A percentile compares a stretch with the other conserved stretches of the same genome.
Conservation (phyloP, 1,140 invertebrate genomes). For the Sycophila sp. region DNA sequence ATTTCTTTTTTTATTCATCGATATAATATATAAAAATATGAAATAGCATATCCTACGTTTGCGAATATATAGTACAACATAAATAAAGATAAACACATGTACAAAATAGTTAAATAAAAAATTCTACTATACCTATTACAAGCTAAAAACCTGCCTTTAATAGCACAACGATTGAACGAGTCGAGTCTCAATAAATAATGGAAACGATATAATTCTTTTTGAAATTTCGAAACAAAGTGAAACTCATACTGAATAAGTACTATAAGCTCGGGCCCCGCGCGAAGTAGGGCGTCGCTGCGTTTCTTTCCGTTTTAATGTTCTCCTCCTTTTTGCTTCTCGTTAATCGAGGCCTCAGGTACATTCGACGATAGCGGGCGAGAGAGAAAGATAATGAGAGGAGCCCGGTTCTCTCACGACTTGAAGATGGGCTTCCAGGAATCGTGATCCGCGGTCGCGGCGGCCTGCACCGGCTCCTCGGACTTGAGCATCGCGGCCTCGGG, state of each 20-base stretch:
- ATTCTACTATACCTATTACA: constrained; percentile 1
- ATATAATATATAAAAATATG: background rate
- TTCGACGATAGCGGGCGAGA: constrained; percentile 14
- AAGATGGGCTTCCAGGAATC: constrained; percentile 63
- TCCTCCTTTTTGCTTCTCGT: background rate
- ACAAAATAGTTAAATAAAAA: constrained; percentile 21
- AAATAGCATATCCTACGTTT: too few species aligned
- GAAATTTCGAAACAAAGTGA: constrained; percentile 3
- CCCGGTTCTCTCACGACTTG: constrained; percentile 44
- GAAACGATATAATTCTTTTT: background rate
- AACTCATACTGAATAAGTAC: constrained; percentile 7
- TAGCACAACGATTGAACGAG: background rate
- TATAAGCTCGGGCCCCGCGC: too few species aligned
- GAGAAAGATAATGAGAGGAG: background rate
- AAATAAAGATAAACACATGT: constrained; percentile 30
- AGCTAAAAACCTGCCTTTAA: constrained; percentile 15
- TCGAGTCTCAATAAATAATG: constrained; percentile 20
- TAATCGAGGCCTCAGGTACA: constrained; percentile 34
- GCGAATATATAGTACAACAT: constrained; percentile 23
- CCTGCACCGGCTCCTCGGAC: constrained; percentile 40
- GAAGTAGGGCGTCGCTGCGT: too few species aligned
- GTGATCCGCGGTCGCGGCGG: constrained; percentile 24
- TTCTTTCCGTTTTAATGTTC: background rate
- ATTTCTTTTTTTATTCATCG: background rate
- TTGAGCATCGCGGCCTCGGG: constrained; percentile 63